A percentile compares a stretch with the other conserved stretches of the same genome.
These are phyloP conservation scores for Penaeus monodon DNA, from an alignment of 2,888 invertebrate species.

Conservation along the genomic window DNA sequence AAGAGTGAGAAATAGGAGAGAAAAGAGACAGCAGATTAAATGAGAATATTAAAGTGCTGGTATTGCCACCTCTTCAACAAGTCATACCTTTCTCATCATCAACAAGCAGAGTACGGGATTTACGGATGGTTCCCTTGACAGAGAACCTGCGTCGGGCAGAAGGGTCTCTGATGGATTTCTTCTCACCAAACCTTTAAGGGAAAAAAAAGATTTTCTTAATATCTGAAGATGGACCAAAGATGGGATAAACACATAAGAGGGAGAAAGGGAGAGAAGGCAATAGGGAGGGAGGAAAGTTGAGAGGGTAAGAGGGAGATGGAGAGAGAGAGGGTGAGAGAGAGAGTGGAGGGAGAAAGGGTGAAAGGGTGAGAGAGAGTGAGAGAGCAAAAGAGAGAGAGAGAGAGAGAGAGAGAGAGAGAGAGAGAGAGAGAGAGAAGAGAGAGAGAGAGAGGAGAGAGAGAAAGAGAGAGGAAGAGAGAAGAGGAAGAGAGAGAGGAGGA, in stretches of 20 bases:
- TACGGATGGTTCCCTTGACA: constrained; percentile 67
- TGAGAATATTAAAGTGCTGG: no score
- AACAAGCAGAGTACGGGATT: constrained; percentile 60
- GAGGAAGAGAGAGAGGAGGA: no score
- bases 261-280: no score
- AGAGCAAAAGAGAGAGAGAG: background rate
- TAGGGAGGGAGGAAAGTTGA: no score
- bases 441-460: no score
- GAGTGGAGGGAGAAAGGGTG: background rate
- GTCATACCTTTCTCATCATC: constrained; percentile 57
- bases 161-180: constrained; percentile 33
- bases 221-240: no score
- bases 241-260: no score
- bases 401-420: background rate
- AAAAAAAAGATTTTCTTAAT: background rate
- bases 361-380: background rate
- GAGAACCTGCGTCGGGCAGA: constrained; percentile 65
- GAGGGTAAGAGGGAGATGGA: no score
- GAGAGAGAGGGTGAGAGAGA: background rate
- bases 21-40: background rate
- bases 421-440: background rate
- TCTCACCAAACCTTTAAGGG: background rate
- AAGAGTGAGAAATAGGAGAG: background rate
- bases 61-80: no score
- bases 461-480: no score